phyloP scores from a whole-genome alignment of 2,888 invertebrate genomes.

The Oscheius sp. region DNA sequence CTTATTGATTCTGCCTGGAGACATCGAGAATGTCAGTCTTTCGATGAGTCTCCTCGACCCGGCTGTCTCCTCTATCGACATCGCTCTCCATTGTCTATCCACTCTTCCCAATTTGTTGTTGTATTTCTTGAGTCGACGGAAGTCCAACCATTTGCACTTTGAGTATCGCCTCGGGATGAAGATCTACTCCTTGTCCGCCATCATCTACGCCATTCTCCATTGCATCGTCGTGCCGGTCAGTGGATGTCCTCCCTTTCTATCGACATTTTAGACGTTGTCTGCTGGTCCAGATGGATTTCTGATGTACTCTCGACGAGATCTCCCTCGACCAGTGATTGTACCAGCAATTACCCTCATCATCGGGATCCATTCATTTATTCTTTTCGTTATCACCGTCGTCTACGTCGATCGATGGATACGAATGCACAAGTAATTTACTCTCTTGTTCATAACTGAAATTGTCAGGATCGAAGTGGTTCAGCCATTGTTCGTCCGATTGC shows the following conservation, averaged over 20 bases:
- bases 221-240: not conserved
- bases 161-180: constrained; percentile 13
- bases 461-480: not conserved
- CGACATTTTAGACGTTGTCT: not conserved
- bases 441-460: not conserved
- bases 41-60: not conserved
- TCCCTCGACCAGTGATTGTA: not conserved
- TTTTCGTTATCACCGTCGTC: not conserved
- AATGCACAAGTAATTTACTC: not conserved
- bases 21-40: no score
- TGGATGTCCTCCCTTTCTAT: not conserved
- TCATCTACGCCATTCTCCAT: not conserved
- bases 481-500: not conserved
- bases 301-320: not conserved
- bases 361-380: not conserved
- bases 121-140: not conserved
- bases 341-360: not conserved
- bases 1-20: no score
- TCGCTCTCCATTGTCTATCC: not conserved
- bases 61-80: not conserved
- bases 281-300: constrained; percentile 5
- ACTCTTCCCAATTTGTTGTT: not conserved
- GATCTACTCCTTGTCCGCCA: not conserved
- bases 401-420: not conserved
- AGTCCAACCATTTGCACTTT: not conserved